Evolutionary conservation across 2,888 invertebrate genomes (phyloP), one percentile per base, ranked within the genome.

Genomic region (Cybosia mesomella): DNA sequence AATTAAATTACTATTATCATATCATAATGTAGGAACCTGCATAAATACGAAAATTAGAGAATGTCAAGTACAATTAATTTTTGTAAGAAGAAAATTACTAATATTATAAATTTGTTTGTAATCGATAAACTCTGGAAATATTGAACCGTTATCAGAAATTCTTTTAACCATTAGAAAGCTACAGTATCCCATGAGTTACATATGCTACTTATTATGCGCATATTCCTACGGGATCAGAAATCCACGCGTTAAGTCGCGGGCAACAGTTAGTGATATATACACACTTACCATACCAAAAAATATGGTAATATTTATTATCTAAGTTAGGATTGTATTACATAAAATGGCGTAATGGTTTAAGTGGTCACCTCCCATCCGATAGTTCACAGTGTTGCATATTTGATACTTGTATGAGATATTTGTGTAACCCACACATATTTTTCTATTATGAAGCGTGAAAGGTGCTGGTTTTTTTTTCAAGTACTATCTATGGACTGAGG

Each of bases 301-400:
- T 28, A 28, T n/a, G n/a, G n/a, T 55, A 55, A 55, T 55, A 55
- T 28, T 28, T 55, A 55, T 24, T 55, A 24, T 22, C 55, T 55
- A 55, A 55, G 55, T 13, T 54, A n/a, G 11, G 54, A 54, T 24
- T 54, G 54, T 5, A 9, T 28, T 55, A 55, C 24, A 24, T 55
- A 55, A 55, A 24, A 18, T 18, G 28, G 15, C 8, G 15, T 13
- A 24, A 22, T 55, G 21, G 55, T 5, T 28, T 22, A 55, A 55
- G 22, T 55, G 55, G 55, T 55, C 11, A 54, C 22, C 13, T 18
- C 55, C 15, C 15, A 55, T 22, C 28, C 55, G 24, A 55, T 55
- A 28, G 55, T 13, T 55, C 55, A 55, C 55, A 3, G 24, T 55
- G 15, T 22, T 55, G 15, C 22, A 55, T 55, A 15, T 55, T 55